Percentiles rank a stretch among this genome's conserved stretches.
These are phyloP conservation scores for Coelopa pilipes DNA, from an alignment of 2,888 invertebrate genomes.

Conservation along the genomic window DNA sequence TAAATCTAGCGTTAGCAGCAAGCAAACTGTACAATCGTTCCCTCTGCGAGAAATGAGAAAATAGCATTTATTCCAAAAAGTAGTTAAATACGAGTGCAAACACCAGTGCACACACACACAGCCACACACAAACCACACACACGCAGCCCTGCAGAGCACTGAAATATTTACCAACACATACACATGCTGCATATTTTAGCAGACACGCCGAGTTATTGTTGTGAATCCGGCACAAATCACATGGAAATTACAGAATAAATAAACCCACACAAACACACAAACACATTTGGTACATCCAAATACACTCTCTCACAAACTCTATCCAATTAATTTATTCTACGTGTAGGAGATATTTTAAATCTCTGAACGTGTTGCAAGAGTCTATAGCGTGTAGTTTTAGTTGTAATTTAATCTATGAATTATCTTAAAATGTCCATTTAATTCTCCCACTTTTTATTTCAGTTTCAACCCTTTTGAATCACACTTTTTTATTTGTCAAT, in stretches of 20 bases:
- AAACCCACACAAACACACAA: not conserved
- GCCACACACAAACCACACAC: not conserved
- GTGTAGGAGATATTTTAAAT: not conserved
- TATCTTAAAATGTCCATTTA: not conserved
- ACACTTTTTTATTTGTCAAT: too few relatives aligned
- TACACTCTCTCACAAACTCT: not conserved
- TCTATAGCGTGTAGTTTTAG: conserved; percentile 20
- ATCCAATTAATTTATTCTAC: not conserved
- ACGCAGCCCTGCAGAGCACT: not conserved
- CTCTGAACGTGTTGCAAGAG: conserved; percentile 14
- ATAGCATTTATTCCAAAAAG: conserved; percentile 45
- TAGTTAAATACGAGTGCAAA: conserved; percentile 32
- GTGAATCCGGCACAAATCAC: too few relatives aligned
- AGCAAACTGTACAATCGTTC: conserved; percentile 33
- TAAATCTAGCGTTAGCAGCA: not conserved
- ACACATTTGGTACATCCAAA: not conserved
- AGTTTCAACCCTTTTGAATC: too few relatives aligned
- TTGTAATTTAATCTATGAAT: not conserved
- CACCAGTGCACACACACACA: conserved; percentile 23
- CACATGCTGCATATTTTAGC: too few relatives aligned
- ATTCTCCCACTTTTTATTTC: too few relatives aligned
- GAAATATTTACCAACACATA: not conserved
- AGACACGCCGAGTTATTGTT: too few relatives aligned
- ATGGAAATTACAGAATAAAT: not conserved
- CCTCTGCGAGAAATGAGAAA: conserved; percentile 19